These are phyloP conservation scores for Gari tellinella DNA, from an alignment of 2,888 invertebrate genomes.

Conservation along the genomic window DNA sequence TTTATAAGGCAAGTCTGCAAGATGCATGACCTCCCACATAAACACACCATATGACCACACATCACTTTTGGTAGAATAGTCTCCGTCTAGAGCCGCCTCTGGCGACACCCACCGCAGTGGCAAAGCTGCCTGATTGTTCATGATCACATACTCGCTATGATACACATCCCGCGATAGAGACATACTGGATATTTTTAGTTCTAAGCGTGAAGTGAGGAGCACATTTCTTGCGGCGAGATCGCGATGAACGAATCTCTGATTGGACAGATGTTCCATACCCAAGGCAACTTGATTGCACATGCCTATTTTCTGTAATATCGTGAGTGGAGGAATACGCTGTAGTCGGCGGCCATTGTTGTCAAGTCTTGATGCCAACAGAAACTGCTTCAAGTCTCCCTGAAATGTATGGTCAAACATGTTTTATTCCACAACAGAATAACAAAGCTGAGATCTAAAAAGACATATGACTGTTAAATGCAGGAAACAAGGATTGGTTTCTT, in stretches of 20 bases:
- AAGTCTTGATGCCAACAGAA: constrained; percentile 84
- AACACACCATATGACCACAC: constrained; percentile 95
- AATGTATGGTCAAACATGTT: too few species aligned
- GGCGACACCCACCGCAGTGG: constrained; percentile 95
- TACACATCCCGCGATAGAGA: constrained; percentile 92
- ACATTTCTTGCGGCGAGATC: constrained; percentile 97
- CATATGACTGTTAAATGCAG: too few species aligned
- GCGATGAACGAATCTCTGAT: constrained; percentile 92
- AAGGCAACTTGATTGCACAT: constrained; percentile 89
- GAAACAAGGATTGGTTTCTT: too few species aligned
- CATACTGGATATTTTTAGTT: constrained; percentile 93
- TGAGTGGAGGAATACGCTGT: constrained; percentile 87
- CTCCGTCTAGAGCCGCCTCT: constrained; percentile 95
- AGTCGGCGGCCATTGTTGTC: constrained; percentile 86
- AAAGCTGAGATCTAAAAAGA: too few species aligned
- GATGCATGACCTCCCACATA: constrained; percentile 94
- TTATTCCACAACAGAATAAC: too few species aligned
- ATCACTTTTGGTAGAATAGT: constrained; percentile 96
- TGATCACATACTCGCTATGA: constrained; percentile 93
- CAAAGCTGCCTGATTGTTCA: constrained; percentile 86
- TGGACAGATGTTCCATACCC: constrained; percentile 92
- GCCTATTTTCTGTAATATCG: constrained; percentile 83
- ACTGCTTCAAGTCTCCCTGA: constrained; percentile 95
- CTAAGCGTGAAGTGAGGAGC: constrained; percentile 91
- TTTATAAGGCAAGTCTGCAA: constrained; percentile 91